Evolutionary conservation across 2,797 vertebrate species (phyloP).

Genomic region (Acrossocheilus wenchowensis): DNA sequence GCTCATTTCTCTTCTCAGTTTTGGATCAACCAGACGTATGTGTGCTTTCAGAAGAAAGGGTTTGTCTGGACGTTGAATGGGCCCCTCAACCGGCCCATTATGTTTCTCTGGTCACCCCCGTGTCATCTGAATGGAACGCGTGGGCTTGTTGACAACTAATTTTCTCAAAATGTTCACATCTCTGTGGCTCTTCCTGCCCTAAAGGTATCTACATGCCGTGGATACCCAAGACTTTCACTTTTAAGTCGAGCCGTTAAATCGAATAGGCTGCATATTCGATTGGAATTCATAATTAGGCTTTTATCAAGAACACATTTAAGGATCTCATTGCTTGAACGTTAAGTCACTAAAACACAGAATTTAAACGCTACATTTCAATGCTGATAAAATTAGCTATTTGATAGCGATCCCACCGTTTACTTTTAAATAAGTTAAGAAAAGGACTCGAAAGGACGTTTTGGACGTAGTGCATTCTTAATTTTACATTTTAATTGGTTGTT

Average conservation of each 20-base stretch:
- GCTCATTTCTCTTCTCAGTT: slow-evolving; percentile 22
- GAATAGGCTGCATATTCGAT: neutral
- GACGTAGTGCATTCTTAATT: neutral
- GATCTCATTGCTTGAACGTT: neutral
- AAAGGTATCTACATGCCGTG: neutral
- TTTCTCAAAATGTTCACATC: slow-evolving; percentile 54
- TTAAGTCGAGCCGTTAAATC: neutral
- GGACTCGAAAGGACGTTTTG: neutral
- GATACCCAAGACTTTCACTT: neutral
- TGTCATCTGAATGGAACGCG: slow-evolving; percentile 69
- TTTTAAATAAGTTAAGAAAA: neutral
- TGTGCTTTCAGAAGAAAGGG: slow-evolving; percentile 73
- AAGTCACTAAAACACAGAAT: neutral
- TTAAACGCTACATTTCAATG: neutral
- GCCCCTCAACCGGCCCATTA: slow-evolving; percentile 73
- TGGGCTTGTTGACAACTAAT: slow-evolving; percentile 71
- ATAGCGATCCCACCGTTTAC: neutral
- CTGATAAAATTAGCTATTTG: neutral
- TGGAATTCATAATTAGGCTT: neutral
- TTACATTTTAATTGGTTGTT: neutral
- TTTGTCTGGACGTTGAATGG: slow-evolving; percentile 67
- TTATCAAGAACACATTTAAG: neutral
- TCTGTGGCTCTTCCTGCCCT: slow-evolving; percentile 41
- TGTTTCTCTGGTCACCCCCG: slow-evolving; percentile 70
- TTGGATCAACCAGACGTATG: slow-evolving; percentile 50